Evolutionary conservation across 2,888 invertebrate species (phyloP), one percentile per base, ranked within the genome.

Genomic region (Nowickia ferox): DNA sequence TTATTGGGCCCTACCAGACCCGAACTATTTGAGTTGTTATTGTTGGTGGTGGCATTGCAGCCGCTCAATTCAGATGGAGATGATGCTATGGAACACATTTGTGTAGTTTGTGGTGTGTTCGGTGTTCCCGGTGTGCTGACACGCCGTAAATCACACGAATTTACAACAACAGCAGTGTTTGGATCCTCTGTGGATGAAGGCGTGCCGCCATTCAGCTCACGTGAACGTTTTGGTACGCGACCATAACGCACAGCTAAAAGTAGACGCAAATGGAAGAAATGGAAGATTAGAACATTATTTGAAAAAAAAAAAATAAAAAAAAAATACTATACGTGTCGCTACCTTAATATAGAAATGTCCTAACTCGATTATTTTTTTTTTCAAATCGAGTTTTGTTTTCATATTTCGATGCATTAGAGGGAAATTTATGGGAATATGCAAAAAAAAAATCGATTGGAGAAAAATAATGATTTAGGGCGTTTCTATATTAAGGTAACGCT

Each of bases 201-300:
- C 89, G 89, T 90, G 89, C 92, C 92, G 90, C 92, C 92, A 91
- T 95, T 96, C 88, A 96, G 95, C 93, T 98, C 98, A 89, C 98
- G 95, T 84, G 97, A 96, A 89, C 98, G 95, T 93, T 98, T 99
- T 87, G 99, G 98, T 89, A 98, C 98, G 88, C 98, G 95, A 88
- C 99, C 98, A 94, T 99, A 99, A 92, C 98, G 95, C 88, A 98
- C 98, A 91, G 98, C 98, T 98, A 94, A 61, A 93, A 93, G 9
- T 22, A 61, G 9, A 40, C 1, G 88, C 72, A 86, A 48, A 84
- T n/a, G 22, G 40, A 66, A 53, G n/a, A 30, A 15, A 86, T 48
- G 1, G 15, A 13, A 22, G 38, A 30, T 30, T 4, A 22, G 2
- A 6, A 59, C 46, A 42, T 22, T 53, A 38, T n/a, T 38, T 51